Evolutionary conservation across 2,888 invertebrate species (phyloP).

Genomic region (Rhagophthalmus giganteus): DNA sequence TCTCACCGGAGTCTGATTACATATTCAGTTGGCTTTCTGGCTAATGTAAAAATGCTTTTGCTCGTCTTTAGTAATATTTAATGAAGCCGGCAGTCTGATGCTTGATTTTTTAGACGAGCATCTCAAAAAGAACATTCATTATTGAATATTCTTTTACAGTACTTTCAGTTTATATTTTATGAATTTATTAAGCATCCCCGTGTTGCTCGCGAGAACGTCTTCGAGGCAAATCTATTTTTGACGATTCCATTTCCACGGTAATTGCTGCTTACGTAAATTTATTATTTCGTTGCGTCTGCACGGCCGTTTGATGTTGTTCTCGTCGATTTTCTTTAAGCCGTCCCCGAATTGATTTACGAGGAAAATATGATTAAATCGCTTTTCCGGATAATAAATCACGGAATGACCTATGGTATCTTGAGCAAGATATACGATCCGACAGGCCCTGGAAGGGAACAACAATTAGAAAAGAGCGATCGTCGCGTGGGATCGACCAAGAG

Average conservation of each 20-base stretch:
- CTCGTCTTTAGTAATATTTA: conserved; percentile 37
- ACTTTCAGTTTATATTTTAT: conserved; percentile 4
- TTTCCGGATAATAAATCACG: conserved; percentile 24
- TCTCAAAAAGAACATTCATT: conserved; percentile 35
- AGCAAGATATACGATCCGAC: conserved; percentile 27
- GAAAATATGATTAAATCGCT: conserved; percentile 8
- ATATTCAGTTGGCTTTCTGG: conserved; percentile 37
- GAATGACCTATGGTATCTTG: conserved; percentile 20
- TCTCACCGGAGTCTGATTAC: conserved; percentile 33
- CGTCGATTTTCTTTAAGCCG: too few relatives aligned
- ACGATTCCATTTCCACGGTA: too few relatives aligned
- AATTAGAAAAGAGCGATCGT: conserved; percentile 23
- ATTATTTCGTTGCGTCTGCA: too few relatives aligned
- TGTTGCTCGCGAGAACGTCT: background rate
- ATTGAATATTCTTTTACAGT: conserved; percentile 33
- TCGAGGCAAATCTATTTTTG: too few relatives aligned
- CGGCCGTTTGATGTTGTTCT: too few relatives aligned
- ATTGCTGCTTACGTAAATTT: too few relatives aligned
- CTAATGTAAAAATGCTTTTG: conserved; percentile 40
- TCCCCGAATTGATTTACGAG: background rate
- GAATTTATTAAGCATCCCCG: background rate
- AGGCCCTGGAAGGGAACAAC: conserved; percentile 17
- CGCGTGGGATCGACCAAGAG: conserved; percentile 7
- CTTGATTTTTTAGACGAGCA: conserved; percentile 30
- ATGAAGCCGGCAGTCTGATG: conserved; percentile 31